Base-by-base conservation (phyloP, 2,113 vertebrate genomes). In the Pseudorhombus dupliciocellatus region DNA sequence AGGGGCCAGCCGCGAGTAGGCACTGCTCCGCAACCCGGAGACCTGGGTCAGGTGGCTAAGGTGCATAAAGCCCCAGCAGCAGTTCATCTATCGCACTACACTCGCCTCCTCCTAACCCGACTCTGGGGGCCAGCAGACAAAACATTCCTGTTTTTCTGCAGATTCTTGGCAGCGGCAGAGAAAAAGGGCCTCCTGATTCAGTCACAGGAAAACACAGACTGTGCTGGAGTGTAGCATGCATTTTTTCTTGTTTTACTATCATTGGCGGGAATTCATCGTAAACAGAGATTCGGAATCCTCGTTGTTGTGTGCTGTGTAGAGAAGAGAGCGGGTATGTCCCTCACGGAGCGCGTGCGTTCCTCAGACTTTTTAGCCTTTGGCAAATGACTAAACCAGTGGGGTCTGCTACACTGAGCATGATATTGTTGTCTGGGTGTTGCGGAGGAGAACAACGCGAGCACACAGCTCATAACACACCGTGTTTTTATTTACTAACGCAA, bases 381-480 rank as follows among this genome's bases (percentile, higher is more conserved):
- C 80, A 87, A 82, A 87, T 81, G 70, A 86, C 84, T 87, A 87
- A 81, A 88, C 66, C 84, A 87, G 84, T 72, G 58, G 61, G 77
- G 69, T 80, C 73, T 75, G 67, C 52, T 87, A 78, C 84, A 88
- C 74, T 79, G 78, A 83, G 80, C 77, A 89, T 66, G 75, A 89
- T 80, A 84, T 56, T 31, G 26, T 31, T 56, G 16, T 56, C 52
- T 53, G 24, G 14, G 26, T 53, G 52, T 20, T 53, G 24, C 52
- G 26, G 22, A 53, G 52, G 12, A 26, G 52, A 1, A 53, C 12
- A 51, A 22, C 21, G 21, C 22, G 22, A 53, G 24, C 24, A 16
- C 52, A 53, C 52, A 53, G 4, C 50, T 10, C 18, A 53, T 5
- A 53, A 53, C 24, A 16, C 14, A 22, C 16, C 16, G 8, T 20